Evolutionary conservation across 2,888 invertebrate genomes (phyloP).

Genomic region (Campoplex nolae): DNA sequence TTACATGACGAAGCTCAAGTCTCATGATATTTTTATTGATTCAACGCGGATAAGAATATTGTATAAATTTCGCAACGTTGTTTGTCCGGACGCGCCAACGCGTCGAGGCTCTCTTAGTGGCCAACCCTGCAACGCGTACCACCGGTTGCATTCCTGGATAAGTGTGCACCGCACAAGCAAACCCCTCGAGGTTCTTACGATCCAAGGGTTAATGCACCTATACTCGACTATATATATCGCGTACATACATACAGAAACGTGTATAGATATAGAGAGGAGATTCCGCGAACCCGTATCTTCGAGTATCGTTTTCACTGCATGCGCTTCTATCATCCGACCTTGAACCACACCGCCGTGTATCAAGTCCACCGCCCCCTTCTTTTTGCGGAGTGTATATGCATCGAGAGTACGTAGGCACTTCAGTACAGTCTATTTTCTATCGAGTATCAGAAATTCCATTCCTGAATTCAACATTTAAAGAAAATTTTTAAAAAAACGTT

Average conservation of each 20-base stretch:
- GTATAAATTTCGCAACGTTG: slow-evolving; percentile 37
- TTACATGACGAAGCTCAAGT: too few species aligned
- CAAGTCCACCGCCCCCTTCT: slow-evolving; percentile 51
- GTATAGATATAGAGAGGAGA: background rate
- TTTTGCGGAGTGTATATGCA: slow-evolving; percentile 11
- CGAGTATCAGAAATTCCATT: background rate
- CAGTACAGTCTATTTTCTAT: slow-evolving; percentile 24
- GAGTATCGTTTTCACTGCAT: slow-evolving; percentile 70
- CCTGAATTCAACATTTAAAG: background rate
- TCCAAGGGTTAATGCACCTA: slow-evolving; percentile 72
- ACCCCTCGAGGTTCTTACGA: slow-evolving; percentile 58
- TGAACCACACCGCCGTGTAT: slow-evolving; percentile 62
- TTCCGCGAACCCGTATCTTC: slow-evolving; percentile 66
- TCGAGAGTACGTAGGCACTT: background rate
- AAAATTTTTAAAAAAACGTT: background rate
- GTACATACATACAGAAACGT: slow-evolving; percentile 13
- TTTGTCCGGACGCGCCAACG: slow-evolving; percentile 39
- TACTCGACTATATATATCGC: slow-evolving; percentile 49
- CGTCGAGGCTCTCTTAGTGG: slow-evolving; percentile 23
- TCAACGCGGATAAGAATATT: slow-evolving; percentile 12
- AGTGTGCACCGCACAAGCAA: slow-evolving; percentile 67
- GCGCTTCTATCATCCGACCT: slow-evolving; percentile 70
- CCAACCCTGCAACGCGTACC: slow-evolving; percentile 58
- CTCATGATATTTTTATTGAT: background rate
- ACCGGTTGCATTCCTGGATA: slow-evolving; percentile 73